These are phyloP conservation scores for Trachymyrmex cornetzi DNA, from an alignment of 1,140 invertebrate genomes.

Conservation along the genomic window DNA sequence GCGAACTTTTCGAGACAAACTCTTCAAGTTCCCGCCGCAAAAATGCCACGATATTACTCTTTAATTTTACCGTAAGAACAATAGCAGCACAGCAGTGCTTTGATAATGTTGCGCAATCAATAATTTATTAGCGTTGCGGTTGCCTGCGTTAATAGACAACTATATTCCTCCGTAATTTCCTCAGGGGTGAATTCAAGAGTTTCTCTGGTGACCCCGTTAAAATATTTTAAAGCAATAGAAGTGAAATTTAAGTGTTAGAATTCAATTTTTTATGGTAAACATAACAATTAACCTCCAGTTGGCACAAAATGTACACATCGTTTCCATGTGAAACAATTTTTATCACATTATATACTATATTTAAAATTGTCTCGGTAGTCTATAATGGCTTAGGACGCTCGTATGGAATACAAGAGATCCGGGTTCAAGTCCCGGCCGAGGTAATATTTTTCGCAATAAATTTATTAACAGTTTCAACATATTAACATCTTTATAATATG, in stretches of 20 bases:
- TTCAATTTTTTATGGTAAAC: conserved; percentile 19
- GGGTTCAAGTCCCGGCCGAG: no score
- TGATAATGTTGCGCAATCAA: conserved; percentile 49
- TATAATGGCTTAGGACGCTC: no score
- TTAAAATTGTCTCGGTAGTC: no score
- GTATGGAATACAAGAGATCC: no score
- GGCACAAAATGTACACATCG: background rate
- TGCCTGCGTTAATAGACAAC: conserved; percentile 34
- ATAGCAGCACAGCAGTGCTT: background rate
- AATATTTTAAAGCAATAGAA: conserved; percentile 15
- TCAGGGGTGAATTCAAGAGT: conserved; percentile 4
- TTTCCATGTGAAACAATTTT: background rate
- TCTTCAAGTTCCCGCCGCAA: conserved; percentile 11
- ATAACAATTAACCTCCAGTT: conserved; percentile 16
- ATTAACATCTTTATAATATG: no score
- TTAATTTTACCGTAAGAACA: conserved; percentile 28
- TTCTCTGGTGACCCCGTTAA: conserved; percentile 12
- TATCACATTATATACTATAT: background rate
- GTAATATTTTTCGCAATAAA: no score
- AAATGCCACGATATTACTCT: conserved; percentile 11
- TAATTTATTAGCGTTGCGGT: conserved; percentile 56
- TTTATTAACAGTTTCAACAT: no score
- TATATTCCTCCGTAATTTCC: conserved; percentile 26
- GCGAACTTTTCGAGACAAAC: background rate
- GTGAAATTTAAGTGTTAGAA: conserved; percentile 33